Base-by-base conservation (phyloP, 2,797 vertebrate genomes). In the Poliocrania exsul region DNA sequence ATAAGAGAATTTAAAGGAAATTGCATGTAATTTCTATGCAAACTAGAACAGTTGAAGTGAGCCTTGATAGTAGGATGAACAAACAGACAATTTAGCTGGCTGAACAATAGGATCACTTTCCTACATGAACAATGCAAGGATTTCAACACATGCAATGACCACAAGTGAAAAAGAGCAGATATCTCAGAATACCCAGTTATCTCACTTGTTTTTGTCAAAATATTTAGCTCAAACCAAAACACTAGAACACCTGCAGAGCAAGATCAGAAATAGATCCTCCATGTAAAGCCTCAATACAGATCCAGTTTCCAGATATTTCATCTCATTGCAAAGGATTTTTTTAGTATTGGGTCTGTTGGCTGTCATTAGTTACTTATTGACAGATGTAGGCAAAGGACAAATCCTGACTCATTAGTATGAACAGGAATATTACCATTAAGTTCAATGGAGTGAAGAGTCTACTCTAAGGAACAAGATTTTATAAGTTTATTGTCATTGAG, bases 121-220 rank as follows among this genome's bases (percentile, higher is more conserved):
- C 71, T 78, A 82, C 64, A 67, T 64, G 62, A 74, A 50, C 65
- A 87, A 71, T 71, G n/a, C 16, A 77, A 95, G 44, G 56, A 93
- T 73, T 95, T 88, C 49, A 88, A 92, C 50, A 78, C 50, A 67
- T 67, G 53, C 94, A 86, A 70, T 95, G 92, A 74, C 92, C 83
- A 18, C 57, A 95, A 92, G 44, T 90, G 51, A 84, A 92, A 86
- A 91, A 84, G 56, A 86, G 56, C 70, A 93, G 56, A 47, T 64
- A 70, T 35, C 37, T 81, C 44, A 51, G 73, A 90, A 72, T 70
- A 84, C 18, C 20, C 11, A 84, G 79, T 81, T 92, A 62, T 70
- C 35, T 92, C 73, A 64, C 25, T 90, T 93, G 81, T 86, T 92
- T 92, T 58, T 84, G 58, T 77, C 64, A 50, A 17, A 70, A 73